A percentile compares a stretch with the other conserved stretches of the same genome.
Conservation (phyloP, 1,140 invertebrate species). For the Trinorchestia longiramus region DNA sequence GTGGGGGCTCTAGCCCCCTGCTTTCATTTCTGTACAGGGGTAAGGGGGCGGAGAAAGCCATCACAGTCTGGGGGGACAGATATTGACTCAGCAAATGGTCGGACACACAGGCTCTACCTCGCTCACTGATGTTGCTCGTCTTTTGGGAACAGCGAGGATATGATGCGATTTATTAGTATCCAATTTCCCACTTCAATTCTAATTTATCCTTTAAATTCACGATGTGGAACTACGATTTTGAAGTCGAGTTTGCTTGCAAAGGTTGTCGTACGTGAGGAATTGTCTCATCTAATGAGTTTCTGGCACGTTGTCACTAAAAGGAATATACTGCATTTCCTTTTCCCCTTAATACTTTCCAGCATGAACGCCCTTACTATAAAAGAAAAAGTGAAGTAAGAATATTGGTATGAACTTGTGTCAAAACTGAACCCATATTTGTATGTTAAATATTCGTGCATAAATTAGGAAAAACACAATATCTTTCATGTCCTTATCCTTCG, state of each 20-base stretch:
- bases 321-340: too few species aligned
- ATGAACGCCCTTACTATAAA: too few species aligned
- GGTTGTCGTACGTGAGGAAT: too few species aligned
- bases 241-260: neutral
- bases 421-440: too few species aligned
- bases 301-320: too few species aligned
- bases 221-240: neutral
- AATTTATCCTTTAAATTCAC: neutral
- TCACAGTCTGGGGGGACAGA: neutral
- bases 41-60: neutral
- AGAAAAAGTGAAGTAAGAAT: too few species aligned
- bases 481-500: too few species aligned
- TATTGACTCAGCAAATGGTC: slow-evolving; percentile 47
- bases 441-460: too few species aligned
- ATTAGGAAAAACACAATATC: too few species aligned
- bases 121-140: neutral
- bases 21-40: neutral
- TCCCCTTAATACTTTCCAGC: too few species aligned
- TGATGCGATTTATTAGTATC: neutral
- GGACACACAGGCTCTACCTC: neutral
- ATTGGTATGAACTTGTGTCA: too few species aligned
- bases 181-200: neutral
- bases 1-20: neutral
- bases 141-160: neutral
- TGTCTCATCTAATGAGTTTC: too few species aligned